These are phyloP conservation scores for Listronotus oregonensis DNA, from an alignment of 1,140 invertebrate genomes.

Conservation along the genomic window DNA sequence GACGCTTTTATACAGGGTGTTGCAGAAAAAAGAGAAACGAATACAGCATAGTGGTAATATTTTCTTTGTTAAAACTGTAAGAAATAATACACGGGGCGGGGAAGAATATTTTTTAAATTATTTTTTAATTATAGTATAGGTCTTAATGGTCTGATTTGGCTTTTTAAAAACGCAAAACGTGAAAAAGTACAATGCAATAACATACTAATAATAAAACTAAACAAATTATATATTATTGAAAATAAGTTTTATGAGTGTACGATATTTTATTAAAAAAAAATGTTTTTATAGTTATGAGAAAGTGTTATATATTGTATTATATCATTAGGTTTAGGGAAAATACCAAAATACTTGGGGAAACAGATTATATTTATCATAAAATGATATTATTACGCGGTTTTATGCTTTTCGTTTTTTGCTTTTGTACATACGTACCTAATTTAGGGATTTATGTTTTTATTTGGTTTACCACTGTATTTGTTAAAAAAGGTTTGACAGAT, in stretches of 20 bases:
- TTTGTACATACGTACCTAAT: neutral
- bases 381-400: conserved; percentile 2
- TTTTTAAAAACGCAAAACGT: neutral
- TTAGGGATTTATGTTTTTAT: neutral
- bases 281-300: conserved; percentile 16
- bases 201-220: conserved; percentile 19
- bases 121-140: too few species aligned
- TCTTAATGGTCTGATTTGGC: too few species aligned
- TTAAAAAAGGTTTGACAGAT: neutral
- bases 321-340: neutral
- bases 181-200: conserved; percentile 32
- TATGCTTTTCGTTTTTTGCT: neutral
- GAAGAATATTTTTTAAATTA: too few species aligned
- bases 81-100: too few species aligned
- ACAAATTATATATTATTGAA: conserved; percentile 18
- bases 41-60: too few species aligned
- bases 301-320: conserved; percentile 16
- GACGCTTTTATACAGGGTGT: too few species aligned
- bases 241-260: conserved; percentile 23
- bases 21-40: too few species aligned
- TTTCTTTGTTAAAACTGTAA: too few species aligned
- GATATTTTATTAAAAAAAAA: conserved; percentile 23
- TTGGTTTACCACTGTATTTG: neutral
- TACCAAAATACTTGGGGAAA: conserved; percentile 6
- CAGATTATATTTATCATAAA: conserved; percentile 16